These are phyloP conservation scores for Drosophila greeni DNA, from an alignment of 2,888 invertebrate species.

Conservation along the genomic window DNA sequence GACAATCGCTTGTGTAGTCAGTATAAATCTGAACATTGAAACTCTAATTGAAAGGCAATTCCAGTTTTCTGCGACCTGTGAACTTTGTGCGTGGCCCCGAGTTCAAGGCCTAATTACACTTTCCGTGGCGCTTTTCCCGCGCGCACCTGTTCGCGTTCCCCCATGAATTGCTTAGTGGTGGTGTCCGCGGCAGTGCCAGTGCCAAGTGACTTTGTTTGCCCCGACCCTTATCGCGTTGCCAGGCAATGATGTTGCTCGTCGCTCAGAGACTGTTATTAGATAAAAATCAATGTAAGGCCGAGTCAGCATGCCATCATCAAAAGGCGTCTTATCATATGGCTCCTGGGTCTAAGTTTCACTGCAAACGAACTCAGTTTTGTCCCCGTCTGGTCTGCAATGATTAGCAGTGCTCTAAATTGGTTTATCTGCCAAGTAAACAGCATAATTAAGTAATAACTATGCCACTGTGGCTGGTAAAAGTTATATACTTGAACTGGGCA, in stretches of 20 bases:
- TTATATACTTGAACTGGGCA: constrained; percentile 3
- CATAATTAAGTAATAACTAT: constrained; percentile 28
- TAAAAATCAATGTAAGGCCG: constrained; percentile 56
- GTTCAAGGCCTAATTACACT: constrained; percentile 60
- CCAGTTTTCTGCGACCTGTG: constrained; percentile 28
- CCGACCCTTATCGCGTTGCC: constrained; percentile 52
- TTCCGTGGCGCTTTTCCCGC: constrained; percentile 28
- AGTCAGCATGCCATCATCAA: constrained; percentile 22
- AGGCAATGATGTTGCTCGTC: constrained; percentile 28
- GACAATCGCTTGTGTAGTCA: constrained; percentile 8
- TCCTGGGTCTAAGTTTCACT: not conserved
- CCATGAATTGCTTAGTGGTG: constrained; percentile 49
- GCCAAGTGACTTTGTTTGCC: constrained; percentile 44
- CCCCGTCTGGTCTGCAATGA: constrained; percentile 9
- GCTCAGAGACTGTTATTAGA: constrained; percentile 33
- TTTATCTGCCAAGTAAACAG: constrained; percentile 51
- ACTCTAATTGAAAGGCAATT: constrained; percentile 32
- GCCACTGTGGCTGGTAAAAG: constrained; percentile 4
- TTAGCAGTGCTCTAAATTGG: constrained; percentile 57
- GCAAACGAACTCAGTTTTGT: not conserved
- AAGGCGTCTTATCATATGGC: constrained; percentile 13
- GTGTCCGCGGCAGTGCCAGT: not conserved
- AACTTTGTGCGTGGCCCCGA: constrained; percentile 34
- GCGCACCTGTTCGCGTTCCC: constrained; percentile 60
- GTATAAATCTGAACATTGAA: constrained; percentile 7